These are phyloP conservation scores for Anguilla japonica DNA, from an alignment of 2,113 vertebrate genomes.

Conservation along the genomic window DNA sequence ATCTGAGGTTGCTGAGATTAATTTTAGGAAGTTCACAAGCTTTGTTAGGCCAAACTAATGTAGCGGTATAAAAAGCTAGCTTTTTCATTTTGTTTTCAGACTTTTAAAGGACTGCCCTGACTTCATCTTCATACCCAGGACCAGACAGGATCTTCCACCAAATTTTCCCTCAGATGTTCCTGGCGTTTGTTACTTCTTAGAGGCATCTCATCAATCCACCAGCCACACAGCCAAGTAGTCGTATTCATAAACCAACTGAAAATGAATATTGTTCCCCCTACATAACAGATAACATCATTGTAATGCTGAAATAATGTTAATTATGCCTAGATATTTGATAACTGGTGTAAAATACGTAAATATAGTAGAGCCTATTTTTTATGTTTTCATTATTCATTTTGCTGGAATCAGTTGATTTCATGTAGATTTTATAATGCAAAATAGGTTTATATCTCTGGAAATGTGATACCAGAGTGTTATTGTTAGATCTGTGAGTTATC, in stretches of 20 bases:
- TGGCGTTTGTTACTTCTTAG: constrained; percentile 96
- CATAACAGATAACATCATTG: constrained; percentile 24
- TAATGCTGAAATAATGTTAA: neutral
- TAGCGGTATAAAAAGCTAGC: neutral
- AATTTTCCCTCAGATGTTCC: constrained; percentile 94
- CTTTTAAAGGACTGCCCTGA: constrained; percentile 86
- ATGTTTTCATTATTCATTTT: constrained; percentile 25
- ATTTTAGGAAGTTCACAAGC: too few relatives aligned
- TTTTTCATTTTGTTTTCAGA: constrained; percentile 69
- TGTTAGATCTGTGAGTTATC: constrained; percentile 53
- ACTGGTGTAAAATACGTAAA: neutral
- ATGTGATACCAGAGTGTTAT: constrained; percentile 11
- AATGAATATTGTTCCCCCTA: constrained; percentile 20
- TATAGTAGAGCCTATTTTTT: constrained; percentile 8
- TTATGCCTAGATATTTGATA: constrained; percentile 5
- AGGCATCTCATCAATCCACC: constrained; percentile 70
- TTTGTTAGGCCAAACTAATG: neutral
- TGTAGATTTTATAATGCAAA: constrained; percentile 7
- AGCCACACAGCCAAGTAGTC: constrained; percentile 40
- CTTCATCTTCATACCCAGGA: constrained; percentile 90
- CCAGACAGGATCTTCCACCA: constrained; percentile 90
- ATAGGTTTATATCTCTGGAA: neutral
- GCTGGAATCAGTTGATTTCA: constrained; percentile 23
- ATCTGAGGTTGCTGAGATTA: too few relatives aligned
- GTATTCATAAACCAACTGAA: constrained; percentile 38